Base-by-base conservation (phyloP, 1,140 invertebrate species). In the Pseudomyrmex dendroicus region DNA sequence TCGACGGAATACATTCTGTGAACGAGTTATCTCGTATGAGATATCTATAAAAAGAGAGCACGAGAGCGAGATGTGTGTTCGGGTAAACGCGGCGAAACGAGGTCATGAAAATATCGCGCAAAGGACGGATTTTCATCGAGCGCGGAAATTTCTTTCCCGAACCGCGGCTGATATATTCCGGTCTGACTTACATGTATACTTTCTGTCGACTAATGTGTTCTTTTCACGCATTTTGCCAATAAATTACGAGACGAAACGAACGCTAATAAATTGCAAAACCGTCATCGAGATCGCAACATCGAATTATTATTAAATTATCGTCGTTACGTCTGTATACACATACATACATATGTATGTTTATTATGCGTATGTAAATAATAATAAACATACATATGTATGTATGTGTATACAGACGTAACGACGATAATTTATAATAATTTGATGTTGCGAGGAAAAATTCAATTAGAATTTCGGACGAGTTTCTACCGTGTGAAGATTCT, bases 21-120 rank as follows among this genome's bases (percentile, higher is more conserved):
- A 72, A 72, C 76, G 64, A 80, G 66, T 59, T 80, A 46, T 44
- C 35, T n/a, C 44, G 64, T 25, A 35, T 70, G 76, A 59, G 76
- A 59, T 70, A 72, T 80, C 22, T 52, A 72, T 59, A 72, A 80
- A 80, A 80, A 80, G 76, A 80, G 76, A 80, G 52, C 17, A 35
- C 35, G 35, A 57, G 44, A 22, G 20, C 25, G 64, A 68, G 57
- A 56, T 56, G 48, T 35, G 20, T 20, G 76, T 70, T 48, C 64
- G 48, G 54, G 59, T 48, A 48, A 48, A 8, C 44, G 52, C 15
- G 22, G 0, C 54, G 76, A 63, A 84, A 83, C 70, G 70, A 82
- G 77, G 84, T 57, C 57, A 77, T 68, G 17, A 74, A 59, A 57
- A 54, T 57, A 73, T 68, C 17, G 9, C 25, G 35, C 7, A 54